These are phyloP conservation scores for Limnephilus lunatus DNA, from an alignment of 2,888 invertebrate species.

Conservation along the genomic window DNA sequence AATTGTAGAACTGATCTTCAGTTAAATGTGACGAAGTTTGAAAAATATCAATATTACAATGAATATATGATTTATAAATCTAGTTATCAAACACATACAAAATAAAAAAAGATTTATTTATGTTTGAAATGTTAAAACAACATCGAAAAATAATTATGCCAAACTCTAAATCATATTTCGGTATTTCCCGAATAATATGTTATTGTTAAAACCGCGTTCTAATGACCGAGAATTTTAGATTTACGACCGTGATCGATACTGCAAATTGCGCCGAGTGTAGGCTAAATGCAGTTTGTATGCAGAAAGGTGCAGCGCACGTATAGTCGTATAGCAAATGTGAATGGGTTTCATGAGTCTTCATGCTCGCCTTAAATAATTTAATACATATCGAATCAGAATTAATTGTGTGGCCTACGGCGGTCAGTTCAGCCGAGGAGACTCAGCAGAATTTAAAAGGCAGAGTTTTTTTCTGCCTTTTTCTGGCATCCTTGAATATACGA, in stretches of 20 bases:
- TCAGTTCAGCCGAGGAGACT: conserved; percentile 46
- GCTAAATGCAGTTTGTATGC: conserved; percentile 11
- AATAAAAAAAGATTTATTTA: no score
- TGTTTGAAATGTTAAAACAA: no score
- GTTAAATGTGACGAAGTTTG: no score
- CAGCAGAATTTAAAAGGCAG: background rate
- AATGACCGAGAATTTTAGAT: background rate
- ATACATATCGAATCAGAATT: conserved; percentile 65
- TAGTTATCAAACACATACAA: no score
- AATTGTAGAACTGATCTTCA: no score
- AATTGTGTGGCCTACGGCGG: conserved; percentile 58
- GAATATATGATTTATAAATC: no score
- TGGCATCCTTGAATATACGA: background rate
- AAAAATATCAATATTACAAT: no score
- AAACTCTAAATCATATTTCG: no score
- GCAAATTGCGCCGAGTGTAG: conserved; percentile 13
- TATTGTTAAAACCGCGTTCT: background rate
- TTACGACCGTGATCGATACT: background rate
- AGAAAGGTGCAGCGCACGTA: conserved; percentile 13
- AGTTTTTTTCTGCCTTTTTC: background rate
- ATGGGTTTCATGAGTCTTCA: conserved; percentile 37
- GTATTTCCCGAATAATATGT: background rate
- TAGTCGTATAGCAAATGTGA: background rate
- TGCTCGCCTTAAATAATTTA: conserved; percentile 64
- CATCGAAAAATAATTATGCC: no score